A percentile compares a stretch with the other conserved stretches of the same genome.
phyloP scores from a whole-genome alignment of 2,113 vertebrate genomes.

The Lagenorhynchus albirostris region DNA sequence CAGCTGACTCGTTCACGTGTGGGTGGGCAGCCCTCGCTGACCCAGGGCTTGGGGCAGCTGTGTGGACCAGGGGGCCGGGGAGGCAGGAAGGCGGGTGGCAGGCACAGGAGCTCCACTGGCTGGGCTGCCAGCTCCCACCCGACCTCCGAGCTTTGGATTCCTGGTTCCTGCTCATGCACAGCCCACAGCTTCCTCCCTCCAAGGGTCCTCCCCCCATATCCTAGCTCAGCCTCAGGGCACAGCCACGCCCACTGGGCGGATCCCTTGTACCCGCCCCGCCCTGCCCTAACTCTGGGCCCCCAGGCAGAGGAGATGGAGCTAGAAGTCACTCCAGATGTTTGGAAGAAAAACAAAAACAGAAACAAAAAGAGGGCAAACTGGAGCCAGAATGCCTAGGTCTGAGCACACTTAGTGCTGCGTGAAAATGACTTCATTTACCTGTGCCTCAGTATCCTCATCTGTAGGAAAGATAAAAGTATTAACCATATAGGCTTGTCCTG shows the following conservation, averaged over 20 bases:
- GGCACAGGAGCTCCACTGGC: not conserved
- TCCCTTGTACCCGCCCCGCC: not conserved
- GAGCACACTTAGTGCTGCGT: fast-evolving
- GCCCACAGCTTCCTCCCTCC: not conserved
- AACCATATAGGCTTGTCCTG: not conserved
- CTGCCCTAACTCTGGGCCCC: not conserved
- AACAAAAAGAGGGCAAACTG: too few species aligned
- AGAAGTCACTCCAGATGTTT: not conserved
- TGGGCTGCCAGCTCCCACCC: not conserved
- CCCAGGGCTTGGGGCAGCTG: too few species aligned
- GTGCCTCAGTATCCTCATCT: not conserved
- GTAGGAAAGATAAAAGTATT: not conserved
- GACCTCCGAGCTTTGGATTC: not conserved
- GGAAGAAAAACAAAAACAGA: not conserved
- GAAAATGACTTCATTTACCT: not conserved
- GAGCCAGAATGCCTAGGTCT: not conserved
- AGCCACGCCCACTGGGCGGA: not conserved
- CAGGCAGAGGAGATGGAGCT: not conserved
- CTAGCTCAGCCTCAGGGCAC: not conserved
- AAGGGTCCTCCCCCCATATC: not conserved
- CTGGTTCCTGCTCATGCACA: not conserved
- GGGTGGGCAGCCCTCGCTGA: constrained; percentile 38
- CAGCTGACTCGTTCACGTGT: not conserved
- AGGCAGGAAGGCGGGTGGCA: not conserved
- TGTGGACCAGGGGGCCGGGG: not conserved